A percentile compares a stretch with the other conserved stretches of the same genome.
Conservation (phyloP, 2,888 invertebrate genomes). For the Balanococcus diminutus region DNA sequence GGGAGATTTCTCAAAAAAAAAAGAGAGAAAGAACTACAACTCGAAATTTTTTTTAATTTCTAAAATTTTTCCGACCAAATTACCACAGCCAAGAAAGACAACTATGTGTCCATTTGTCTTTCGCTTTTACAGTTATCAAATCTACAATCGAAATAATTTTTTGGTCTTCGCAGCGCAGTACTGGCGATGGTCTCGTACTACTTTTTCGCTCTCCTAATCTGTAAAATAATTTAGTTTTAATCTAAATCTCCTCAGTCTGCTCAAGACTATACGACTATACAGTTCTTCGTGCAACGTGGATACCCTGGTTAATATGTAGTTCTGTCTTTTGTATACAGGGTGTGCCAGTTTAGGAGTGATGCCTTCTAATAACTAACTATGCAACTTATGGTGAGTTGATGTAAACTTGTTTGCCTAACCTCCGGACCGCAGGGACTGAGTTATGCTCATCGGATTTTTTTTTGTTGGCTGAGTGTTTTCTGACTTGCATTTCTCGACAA, state of each 20-base stretch:
- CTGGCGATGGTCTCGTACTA: not conserved
- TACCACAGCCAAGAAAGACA: not conserved
- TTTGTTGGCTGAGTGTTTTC: too few relatives aligned
- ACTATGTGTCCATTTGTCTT: not conserved
- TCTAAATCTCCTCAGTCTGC: not conserved
- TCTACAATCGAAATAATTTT: not conserved
- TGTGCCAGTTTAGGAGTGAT: too few relatives aligned
- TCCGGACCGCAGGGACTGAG: too few relatives aligned
- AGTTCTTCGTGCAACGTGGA: not conserved
- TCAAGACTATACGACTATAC: not conserved
- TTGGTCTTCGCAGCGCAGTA: too few relatives aligned
- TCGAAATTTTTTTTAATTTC: not conserved
- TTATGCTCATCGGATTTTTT: too few relatives aligned
- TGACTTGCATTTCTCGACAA: too few relatives aligned
- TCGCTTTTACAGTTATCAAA: not conserved
- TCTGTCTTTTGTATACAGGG: too few relatives aligned
- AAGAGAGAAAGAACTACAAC: not conserved
- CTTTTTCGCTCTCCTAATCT: conserved; percentile 6
- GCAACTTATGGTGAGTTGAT: too few relatives aligned
- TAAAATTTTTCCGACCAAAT: not conserved
- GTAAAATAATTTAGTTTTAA: conserved; percentile 16
- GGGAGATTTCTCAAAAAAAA: not conserved
- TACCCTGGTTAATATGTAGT: too few relatives aligned
- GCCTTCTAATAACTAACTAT: too few relatives aligned
- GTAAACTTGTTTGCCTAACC: too few relatives aligned